Evolutionary conservation across 2,888 invertebrate genomes (phyloP).

Genomic region (Hyppa rectilinea): DNA sequence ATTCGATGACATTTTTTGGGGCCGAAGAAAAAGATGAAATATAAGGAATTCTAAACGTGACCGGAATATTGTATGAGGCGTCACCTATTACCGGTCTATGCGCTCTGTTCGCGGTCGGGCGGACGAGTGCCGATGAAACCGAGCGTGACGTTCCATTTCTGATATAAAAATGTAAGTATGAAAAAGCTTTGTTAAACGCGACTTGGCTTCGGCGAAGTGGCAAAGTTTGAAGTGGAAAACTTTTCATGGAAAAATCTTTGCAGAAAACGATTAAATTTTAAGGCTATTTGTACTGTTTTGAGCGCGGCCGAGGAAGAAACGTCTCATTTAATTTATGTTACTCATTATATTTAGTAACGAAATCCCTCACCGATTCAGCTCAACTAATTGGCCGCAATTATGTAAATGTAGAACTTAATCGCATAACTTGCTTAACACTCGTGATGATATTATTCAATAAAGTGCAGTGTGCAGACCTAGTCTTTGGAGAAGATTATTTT

Average conservation of each 20-base stretch:
- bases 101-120: constrained; percentile 88
- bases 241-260: constrained; percentile 89
- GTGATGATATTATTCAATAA: constrained; percentile 76
- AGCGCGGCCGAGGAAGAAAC: constrained; percentile 75
- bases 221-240: constrained; percentile 90
- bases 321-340: constrained; percentile 74
- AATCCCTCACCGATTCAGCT: constrained; percentile 60
- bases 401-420: constrained; percentile 65
- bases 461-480: constrained; percentile 77
- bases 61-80: constrained; percentile 85
- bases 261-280: constrained; percentile 89
- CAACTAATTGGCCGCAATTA: constrained; percentile 62
- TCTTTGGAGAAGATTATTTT: constrained; percentile 83
- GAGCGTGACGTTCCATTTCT: constrained; percentile 89
- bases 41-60: constrained; percentile 90
- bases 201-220: constrained; percentile 89
- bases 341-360: constrained; percentile 67
- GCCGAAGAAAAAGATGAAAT: constrained; percentile 90
- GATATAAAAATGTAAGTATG: constrained; percentile 90
- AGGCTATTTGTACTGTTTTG: constrained; percentile 87
- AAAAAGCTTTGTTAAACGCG: constrained; percentile 90
- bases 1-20: constrained; percentile 91
- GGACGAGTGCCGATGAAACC: constrained; percentile 86
- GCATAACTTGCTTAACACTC: constrained; percentile 72
- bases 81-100: constrained; percentile 89